A percentile compares a stretch with the other conserved stretches of the same genome.
phyloP scores from a whole-genome alignment of 2,113 vertebrate genomes.

The Hemiscyllium ocellatum region DNA sequence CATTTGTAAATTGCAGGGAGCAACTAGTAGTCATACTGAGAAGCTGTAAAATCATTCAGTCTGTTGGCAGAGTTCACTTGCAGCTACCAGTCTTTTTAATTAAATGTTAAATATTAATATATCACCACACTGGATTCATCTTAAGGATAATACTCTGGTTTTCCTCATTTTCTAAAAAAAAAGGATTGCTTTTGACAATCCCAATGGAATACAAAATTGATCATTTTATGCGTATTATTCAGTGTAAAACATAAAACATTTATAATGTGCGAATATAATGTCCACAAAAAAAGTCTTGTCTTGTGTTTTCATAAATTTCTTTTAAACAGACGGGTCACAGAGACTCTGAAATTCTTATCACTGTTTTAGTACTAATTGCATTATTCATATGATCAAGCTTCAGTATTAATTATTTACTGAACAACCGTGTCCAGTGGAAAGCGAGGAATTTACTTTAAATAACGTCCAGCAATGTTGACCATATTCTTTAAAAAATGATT shows the following conservation, averaged over 20 bases:
- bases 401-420: background rate
- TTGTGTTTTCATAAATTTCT: background rate
- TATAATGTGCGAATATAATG: constrained; percentile 4
- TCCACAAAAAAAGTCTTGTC: background rate
- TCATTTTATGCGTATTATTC: background rate
- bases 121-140: constrained; percentile 15
- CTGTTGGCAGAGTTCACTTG: constrained; percentile 14
- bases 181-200: constrained; percentile 23
- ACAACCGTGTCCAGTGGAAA: background rate
- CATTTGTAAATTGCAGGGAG: constrained; percentile 27
- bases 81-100: constrained; percentile 30
- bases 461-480: background rate
- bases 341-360: background rate
- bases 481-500: background rate
- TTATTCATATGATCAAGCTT: constrained; percentile 15
- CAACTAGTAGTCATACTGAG: background rate
- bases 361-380: background rate
- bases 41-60: background rate
- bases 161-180: background rate
- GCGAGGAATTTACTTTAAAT: background rate
- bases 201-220: constrained; percentile 29
- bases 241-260: constrained; percentile 27
- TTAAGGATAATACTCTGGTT: constrained; percentile 8
- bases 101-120: constrained; percentile 38
- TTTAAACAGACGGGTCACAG: background rate